A percentile compares a stretch with the other conserved stretches of the same genome.
Evolutionary conservation across 2,888 invertebrate genomes (phyloP).

Genomic region (Anagyrus pseudococci): DNA sequence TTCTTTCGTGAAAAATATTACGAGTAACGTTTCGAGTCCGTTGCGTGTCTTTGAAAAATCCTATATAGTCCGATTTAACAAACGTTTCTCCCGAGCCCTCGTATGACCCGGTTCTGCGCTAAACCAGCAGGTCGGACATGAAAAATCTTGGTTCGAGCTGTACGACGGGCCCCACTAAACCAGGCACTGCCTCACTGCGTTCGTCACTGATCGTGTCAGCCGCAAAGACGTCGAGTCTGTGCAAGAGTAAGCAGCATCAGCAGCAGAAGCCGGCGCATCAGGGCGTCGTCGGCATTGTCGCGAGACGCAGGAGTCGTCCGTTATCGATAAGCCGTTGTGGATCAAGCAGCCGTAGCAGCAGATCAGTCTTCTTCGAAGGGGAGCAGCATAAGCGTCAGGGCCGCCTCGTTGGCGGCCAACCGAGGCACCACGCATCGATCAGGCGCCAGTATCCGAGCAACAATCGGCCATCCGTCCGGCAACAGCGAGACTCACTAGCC

Average conservation of each 20-base stretch:
- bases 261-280: conserved; percentile 9
- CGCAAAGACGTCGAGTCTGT: conserved; percentile 17
- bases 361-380: not conserved
- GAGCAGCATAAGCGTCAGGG: conserved; percentile 41
- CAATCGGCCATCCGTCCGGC: conserved; percentile 26
- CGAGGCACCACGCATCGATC: conserved; percentile 34
- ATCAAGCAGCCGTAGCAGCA: too few relatives aligned
- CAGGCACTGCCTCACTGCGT: conserved; percentile 69
- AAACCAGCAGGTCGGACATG: conserved; percentile 71
- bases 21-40: too few relatives aligned
- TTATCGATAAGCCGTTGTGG: too few relatives aligned
- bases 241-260: conserved; percentile 41
- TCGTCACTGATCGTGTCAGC: conserved; percentile 61
- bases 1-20: too few relatives aligned
- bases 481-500: conserved; percentile 29
- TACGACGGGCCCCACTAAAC: conserved; percentile 73
- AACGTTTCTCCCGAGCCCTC: too few relatives aligned
- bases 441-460: conserved; percentile 35
- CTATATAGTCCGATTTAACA: too few relatives aligned
- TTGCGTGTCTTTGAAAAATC: too few relatives aligned
- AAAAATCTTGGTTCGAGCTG: conserved; percentile 74
- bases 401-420: conserved; percentile 25
- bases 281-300: conserved; percentile 39
- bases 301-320: too few relatives aligned
- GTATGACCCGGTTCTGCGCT: too few relatives aligned